Percentiles rank a stretch among this genome's conserved stretches.
Evolutionary conservation across 30 jellyfish, hydroid and myxozoan genomes (phyloP).

Genomic region (Hydra vulgaris): DNA sequence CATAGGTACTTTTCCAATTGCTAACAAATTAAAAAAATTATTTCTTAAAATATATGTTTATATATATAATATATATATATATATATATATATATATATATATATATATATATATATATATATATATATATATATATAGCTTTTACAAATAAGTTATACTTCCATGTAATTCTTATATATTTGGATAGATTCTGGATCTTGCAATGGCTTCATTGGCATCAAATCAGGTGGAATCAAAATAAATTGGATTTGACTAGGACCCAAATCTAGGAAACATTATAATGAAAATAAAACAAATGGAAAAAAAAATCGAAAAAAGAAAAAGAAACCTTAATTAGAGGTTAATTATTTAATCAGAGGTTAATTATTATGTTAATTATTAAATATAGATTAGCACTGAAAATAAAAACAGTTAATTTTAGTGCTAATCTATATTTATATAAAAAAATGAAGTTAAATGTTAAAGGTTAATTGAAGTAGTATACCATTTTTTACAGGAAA

Average conservation of each 20-base stretch:
- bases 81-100: neutral
- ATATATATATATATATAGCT: neutral
- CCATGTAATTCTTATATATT: conserved; percentile 39
- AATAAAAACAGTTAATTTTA: too few relatives aligned
- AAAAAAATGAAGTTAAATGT: too few relatives aligned
- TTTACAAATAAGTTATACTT: conserved; percentile 32
- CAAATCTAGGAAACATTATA: neutral
- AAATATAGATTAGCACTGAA: too few relatives aligned
- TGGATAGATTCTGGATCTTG: conserved; percentile 23
- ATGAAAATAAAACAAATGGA: neutral
- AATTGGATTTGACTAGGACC: neutral
- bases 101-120: neutral
- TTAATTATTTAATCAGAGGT: too few relatives aligned
- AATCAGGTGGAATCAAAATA: conserved; percentile 9
- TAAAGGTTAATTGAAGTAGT: too few relatives aligned
- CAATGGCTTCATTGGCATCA: conserved; percentile 64
- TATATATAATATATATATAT: neutral
- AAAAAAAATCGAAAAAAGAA: too few relatives aligned
- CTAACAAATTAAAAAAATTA: conserved; percentile 23
- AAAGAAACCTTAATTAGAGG: too few relatives aligned
- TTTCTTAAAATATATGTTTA: neutral
- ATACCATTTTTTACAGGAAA: too few relatives aligned
- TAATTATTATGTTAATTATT: too few relatives aligned
- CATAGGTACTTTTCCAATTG: conserved; percentile 6
- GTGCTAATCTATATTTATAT: too few relatives aligned